phyloP scores from a whole-genome alignment of 2,113 vertebrate species.

The Oreochromis spilurus region DNA sequence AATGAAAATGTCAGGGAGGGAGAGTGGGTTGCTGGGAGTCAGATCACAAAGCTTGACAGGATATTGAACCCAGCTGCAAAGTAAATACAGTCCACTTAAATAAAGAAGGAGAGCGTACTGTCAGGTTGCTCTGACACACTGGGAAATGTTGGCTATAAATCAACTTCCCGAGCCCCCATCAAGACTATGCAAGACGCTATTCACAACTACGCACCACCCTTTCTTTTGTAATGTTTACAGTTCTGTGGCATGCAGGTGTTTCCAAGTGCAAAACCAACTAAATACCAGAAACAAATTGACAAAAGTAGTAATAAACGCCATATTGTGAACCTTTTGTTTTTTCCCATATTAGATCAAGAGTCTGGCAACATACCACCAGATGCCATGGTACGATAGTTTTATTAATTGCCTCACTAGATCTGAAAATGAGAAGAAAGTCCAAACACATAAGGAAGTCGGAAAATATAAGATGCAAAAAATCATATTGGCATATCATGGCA shows the following conservation, averaged over 20 bases:
- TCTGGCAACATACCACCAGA: neutral
- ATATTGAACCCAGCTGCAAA: conserved; percentile 61
- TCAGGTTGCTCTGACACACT: neutral
- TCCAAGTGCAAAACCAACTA: neutral
- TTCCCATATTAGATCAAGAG: neutral
- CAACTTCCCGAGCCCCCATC: neutral
- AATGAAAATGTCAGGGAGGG: conserved; percentile 21
- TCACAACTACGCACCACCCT: neutral
- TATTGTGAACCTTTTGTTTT: neutral
- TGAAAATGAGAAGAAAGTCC: neutral
- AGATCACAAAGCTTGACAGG: conserved; percentile 26
- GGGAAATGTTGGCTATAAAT: neutral
- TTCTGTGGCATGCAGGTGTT: neutral
- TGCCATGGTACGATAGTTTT: neutral
- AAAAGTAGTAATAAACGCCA: neutral
- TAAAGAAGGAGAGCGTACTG: neutral
- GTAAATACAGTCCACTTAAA: conserved; percentile 40
- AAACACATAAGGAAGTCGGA: neutral
- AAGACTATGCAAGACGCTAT: neutral
- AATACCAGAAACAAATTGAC: neutral
- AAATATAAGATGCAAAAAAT: neutral
- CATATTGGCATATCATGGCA: neutral
- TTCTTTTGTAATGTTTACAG: neutral
- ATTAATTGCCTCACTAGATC: neutral
- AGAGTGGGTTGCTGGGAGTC: conserved; percentile 13